Percentiles rank a stretch among this genome's conserved stretches.
These are phyloP conservation scores for Pristionchus exspectatus DNA, from an alignment of 2,888 invertebrate species.

Conservation along the genomic window DNA sequence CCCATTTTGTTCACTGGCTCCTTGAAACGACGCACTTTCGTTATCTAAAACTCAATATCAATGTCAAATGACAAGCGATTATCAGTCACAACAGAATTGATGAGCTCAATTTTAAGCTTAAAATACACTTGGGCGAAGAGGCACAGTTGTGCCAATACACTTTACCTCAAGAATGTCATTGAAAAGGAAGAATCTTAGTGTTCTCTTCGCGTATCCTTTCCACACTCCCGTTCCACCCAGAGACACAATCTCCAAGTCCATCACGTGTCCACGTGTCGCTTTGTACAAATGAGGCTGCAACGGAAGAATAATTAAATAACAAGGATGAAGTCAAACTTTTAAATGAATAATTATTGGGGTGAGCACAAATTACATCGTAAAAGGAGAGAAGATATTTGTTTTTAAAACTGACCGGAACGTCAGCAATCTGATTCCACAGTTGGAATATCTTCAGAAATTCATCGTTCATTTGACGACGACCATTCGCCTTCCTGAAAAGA, in stretches of 20 bases:
- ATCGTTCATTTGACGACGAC: conserved; percentile 47
- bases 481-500: conserved; percentile 49
- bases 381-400: too few relatives aligned
- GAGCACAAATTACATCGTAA: too few relatives aligned
- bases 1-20: conserved; percentile 3
- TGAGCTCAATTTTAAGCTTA: too few relatives aligned
- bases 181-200: conserved; percentile 35
- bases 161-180: conserved; percentile 54
- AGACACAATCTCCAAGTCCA: not conserved
- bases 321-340: not conserved
- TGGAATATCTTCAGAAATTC: conserved; percentile 48
- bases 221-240: conserved; percentile 51
- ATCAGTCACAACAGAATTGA: too few relatives aligned
- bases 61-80: too few relatives aligned
- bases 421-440: conserved; percentile 48
- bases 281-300: conserved; percentile 48
- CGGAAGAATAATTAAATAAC: not conserved
- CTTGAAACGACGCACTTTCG: conserved; percentile 31
- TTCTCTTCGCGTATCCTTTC: conserved; percentile 22
- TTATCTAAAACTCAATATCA: conserved; percentile 9
- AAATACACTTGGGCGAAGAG: too few relatives aligned
- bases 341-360: too few relatives aligned
- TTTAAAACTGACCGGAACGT: conserved; percentile 35
- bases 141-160: too few relatives aligned
- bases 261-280: conserved; percentile 24